Evolutionary conservation across 1,140 invertebrate species (phyloP).

Genomic region (Dermatophagoides farinae): DNA sequence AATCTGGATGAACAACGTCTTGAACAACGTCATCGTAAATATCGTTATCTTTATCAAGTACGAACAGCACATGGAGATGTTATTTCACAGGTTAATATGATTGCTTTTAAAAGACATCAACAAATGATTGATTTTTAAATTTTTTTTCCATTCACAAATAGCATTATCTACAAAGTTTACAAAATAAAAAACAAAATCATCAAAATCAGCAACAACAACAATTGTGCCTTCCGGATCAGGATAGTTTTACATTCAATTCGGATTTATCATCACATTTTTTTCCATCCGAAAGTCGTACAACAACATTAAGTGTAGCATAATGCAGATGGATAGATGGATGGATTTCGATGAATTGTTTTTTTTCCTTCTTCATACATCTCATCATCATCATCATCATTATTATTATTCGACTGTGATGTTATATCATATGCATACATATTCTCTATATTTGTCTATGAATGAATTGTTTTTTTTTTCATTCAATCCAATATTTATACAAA

Average conservation of each 20-base stretch:
- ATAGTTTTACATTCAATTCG: constrained; percentile 44
- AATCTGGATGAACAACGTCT: constrained; percentile 45
- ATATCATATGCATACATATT: too few species aligned
- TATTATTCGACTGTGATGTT: too few species aligned
- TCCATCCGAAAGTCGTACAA: constrained; percentile 18
- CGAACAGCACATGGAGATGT: constrained; percentile 67
- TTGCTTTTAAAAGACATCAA: background rate
- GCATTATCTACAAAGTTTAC: constrained; percentile 54
- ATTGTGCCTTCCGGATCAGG: constrained; percentile 41
- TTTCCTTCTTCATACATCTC: too few species aligned
- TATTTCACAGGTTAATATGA: constrained; percentile 45
- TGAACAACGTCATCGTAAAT: constrained; percentile 55
- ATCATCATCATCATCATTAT: too few species aligned
- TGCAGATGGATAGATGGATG: too few species aligned
- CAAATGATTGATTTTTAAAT: constrained; percentile 3
- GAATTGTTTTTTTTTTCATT: too few species aligned
- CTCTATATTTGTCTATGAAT: too few species aligned
- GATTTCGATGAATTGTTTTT: too few species aligned
- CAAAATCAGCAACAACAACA: constrained; percentile 37
- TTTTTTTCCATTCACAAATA: constrained; percentile 23
- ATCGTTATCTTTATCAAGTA: constrained; percentile 68
- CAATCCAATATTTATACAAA: too few species aligned
- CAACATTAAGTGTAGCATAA: constrained; percentile 17
- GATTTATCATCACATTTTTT: constrained; percentile 44
- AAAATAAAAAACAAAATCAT: constrained; percentile 30